phyloP scores from a whole-genome alignment of 2,888 invertebrate genomes.

The Drosophila fulvimacula region DNA sequence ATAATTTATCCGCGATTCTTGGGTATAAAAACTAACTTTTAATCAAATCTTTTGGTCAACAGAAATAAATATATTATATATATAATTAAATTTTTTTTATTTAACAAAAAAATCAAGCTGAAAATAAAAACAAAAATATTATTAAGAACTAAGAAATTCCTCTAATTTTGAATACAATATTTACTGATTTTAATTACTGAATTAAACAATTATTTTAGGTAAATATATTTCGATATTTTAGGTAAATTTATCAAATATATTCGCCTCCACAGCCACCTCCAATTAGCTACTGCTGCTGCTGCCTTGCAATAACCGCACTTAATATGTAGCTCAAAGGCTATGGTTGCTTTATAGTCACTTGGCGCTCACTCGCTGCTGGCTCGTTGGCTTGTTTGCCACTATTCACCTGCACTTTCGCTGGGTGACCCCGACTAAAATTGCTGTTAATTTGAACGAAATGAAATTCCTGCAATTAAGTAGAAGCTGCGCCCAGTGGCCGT shows the following conservation, averaged over 20 bases:
- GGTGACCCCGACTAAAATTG: conserved; percentile 76
- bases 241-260: background rate
- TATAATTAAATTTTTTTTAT: no score
- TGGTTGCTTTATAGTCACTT: conserved; percentile 22
- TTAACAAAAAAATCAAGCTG: background rate
- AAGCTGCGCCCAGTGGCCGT: conserved; percentile 50
- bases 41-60: no score
- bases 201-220: background rate
- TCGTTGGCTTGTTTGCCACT: conserved; percentile 11
- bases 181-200: no score
- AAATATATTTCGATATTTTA: background rate
- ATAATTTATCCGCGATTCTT: no score
- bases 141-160: background rate
- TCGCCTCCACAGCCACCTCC: background rate
- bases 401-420: conserved; percentile 47
- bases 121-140: background rate
- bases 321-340: conserved; percentile 27
- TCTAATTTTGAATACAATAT: background rate
- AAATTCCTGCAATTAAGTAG: conserved; percentile 84
- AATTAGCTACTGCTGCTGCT: background rate
- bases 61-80: no score
- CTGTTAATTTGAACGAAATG: conserved; percentile 84
- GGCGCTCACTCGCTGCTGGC: conserved; percentile 7
- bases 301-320: conserved; percentile 21
- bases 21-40: no score